phyloP scores from a whole-genome alignment of 37 sponge, comb jelly and placozoan genomes.

The Geodia barretti region DNA sequence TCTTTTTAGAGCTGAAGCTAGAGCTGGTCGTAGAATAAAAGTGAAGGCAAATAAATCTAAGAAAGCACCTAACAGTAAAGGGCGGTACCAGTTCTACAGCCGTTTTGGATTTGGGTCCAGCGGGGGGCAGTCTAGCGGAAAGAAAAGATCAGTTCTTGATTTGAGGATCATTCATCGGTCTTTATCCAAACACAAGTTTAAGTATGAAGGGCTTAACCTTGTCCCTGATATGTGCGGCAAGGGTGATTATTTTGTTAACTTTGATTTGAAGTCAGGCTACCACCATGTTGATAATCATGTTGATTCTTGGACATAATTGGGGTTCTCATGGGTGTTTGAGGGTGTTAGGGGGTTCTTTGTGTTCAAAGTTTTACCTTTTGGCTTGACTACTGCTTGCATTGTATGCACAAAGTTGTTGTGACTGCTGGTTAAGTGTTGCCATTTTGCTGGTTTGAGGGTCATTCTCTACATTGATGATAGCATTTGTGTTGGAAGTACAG shows the following conservation, averaged over 20 bases:
- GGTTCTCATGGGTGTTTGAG: constrained; percentile 1
- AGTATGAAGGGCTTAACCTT: constrained; percentile 9
- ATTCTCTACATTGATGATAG: constrained; percentile 32
- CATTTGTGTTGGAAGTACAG: background rate
- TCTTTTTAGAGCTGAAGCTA: background rate
- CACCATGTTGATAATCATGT: constrained; percentile 16
- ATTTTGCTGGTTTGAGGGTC: background rate
- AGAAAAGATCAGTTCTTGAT: background rate
- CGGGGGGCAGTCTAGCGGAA: background rate
- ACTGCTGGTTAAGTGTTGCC: constrained; percentile 7
- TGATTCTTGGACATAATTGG: constrained; percentile 6
- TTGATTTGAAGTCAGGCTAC: constrained; percentile 22
- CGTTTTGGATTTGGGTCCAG: background rate
- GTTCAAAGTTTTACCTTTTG: constrained; percentile 11
- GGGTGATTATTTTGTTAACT: background rate
- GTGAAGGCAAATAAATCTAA: background rate
- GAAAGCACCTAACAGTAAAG: background rate
- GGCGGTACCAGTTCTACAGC: too few relatives aligned
- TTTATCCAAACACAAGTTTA: background rate
- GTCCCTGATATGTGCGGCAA: background rate
- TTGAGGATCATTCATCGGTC: background rate
- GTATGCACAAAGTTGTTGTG: constrained; percentile 17
- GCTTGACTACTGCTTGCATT: constrained; percentile 10
- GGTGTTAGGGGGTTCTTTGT: background rate
- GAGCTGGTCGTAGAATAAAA: background rate